phyloP scores from a whole-genome alignment of 1,140 invertebrate genomes.

The Lepidurus packardi region DNA sequence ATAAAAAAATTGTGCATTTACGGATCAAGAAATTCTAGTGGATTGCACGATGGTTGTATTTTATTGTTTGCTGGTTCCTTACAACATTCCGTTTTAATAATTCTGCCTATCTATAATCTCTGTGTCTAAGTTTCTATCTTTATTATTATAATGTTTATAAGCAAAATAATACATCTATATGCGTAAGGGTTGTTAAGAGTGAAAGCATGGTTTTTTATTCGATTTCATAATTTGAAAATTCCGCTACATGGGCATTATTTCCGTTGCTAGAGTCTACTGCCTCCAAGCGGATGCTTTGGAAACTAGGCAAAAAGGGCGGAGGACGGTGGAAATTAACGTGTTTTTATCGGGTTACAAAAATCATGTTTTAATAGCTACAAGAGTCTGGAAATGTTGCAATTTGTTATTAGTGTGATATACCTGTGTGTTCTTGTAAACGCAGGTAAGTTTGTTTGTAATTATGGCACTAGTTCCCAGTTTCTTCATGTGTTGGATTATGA shows the following conservation, averaged over 20 bases:
- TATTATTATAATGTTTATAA: not conserved
- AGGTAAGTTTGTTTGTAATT: slow-evolving; percentile 3
- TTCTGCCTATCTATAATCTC: too few relatives aligned
- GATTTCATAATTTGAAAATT: not conserved
- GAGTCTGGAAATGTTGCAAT: not conserved
- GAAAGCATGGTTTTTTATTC: not conserved
- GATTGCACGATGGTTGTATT: not conserved
- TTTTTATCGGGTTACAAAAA: not conserved
- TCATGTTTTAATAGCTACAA: too few relatives aligned
- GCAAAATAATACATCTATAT: not conserved
- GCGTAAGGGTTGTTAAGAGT: not conserved
- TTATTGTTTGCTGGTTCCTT: not conserved
- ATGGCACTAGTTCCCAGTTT: not conserved
- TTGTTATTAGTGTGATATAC: not conserved
- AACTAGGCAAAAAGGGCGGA: not conserved
- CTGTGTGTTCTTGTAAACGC: slow-evolving; percentile 10
- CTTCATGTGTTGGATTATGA: not conserved
- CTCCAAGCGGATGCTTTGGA: not conserved
- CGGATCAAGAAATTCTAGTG: not conserved
- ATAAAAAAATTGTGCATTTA: not conserved
- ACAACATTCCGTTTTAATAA: not conserved
- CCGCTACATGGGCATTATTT: not conserved
- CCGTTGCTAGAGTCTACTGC: slow-evolving; percentile 15
- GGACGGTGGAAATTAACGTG: not conserved
- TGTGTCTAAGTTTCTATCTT: too few relatives aligned